Evolutionary conservation across 2,797 vertebrate genomes (phyloP).

Genomic region (Carduelis carduelis): DNA sequence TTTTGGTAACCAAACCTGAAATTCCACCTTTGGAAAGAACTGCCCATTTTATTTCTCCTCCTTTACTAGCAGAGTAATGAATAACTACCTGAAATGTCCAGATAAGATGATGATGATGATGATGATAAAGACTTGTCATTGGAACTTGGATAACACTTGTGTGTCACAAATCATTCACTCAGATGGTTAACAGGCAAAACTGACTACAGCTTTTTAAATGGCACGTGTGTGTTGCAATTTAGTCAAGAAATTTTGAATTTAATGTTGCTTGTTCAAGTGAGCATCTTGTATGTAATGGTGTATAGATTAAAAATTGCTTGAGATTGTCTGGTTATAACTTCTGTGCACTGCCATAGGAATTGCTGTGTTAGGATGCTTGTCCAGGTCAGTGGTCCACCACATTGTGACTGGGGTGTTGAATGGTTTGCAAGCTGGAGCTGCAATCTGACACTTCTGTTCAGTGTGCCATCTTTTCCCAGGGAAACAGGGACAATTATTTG

Average conservation of each 20-base stretch:
- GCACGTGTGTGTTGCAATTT: not conserved
- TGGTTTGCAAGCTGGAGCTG: not conserved
- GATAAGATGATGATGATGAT: not conserved
- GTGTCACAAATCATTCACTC: not conserved
- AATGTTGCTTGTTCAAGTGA: not conserved
- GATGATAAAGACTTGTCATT: not conserved
- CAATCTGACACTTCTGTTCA: not conserved
- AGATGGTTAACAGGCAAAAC: not conserved
- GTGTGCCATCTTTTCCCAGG: not conserved
- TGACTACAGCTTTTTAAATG: not conserved
- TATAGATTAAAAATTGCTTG: not conserved
- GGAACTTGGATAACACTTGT: not conserved
- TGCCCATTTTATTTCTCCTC: not conserved
- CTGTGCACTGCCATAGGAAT: not conserved
- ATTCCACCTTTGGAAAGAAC: not conserved
- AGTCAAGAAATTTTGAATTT: not conserved
- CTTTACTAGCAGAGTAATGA: not conserved
- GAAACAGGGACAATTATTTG: not conserved
- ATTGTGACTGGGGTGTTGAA: not conserved
- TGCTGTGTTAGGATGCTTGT: not conserved
- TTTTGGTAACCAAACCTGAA: constrained; percentile 59
- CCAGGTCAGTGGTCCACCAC: not conserved
- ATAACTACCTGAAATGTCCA: not conserved
- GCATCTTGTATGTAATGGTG: not conserved
- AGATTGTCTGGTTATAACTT: not conserved